Evolutionary conservation across 2,113 vertebrate species (phyloP), one percentile per base, ranked within the genome.

Genomic region (Hylia prasina): DNA sequence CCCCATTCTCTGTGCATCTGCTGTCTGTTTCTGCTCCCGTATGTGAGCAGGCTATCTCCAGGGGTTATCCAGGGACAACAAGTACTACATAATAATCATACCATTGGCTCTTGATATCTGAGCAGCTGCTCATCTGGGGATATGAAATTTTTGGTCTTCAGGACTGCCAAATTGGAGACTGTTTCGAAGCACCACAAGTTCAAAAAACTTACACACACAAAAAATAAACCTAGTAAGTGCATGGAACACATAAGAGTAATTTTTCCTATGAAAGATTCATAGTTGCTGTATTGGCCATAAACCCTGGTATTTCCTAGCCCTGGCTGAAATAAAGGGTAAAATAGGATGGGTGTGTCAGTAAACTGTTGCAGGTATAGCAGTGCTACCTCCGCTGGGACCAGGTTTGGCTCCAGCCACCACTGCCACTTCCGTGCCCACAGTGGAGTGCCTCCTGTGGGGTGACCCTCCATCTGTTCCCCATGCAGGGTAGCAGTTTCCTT

Each of bases 21-120:
- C 56, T 87, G 70, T 15, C 45, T 54, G 12, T 50, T 75, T 42
- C 77, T 91, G 69, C 77, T 95, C 28, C 73, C 37, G 9, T 5
- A 65, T 39, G 39, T 5, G 24, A 83, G 50, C 60, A 69, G 37
- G 48, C 65, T 73, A 57, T 82, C 89, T 87, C 73, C 71, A 87
- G 87, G 42, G 89, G 77, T 90, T 90, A 88, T 86, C 64, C 89
- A 61, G 68, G 86, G 94, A 92, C 93, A 95, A 40, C 33, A 90
- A 94, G 73, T 35, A 50, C 68, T 71, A 30, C 48, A 25, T 40
- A 87, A 91, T 53, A 86, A 48, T 53, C 57, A 79, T 69, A 72
- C 47, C 35, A 39, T 44, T 94, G 60, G 89, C 93, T 93, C 58
- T 69, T n/a, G 40, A 44, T 70, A 71, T 78, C 47, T 72, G 37